Evolutionary conservation across 2,888 invertebrate species (phyloP).

Genomic region (Drosophila mayaguana): DNA sequence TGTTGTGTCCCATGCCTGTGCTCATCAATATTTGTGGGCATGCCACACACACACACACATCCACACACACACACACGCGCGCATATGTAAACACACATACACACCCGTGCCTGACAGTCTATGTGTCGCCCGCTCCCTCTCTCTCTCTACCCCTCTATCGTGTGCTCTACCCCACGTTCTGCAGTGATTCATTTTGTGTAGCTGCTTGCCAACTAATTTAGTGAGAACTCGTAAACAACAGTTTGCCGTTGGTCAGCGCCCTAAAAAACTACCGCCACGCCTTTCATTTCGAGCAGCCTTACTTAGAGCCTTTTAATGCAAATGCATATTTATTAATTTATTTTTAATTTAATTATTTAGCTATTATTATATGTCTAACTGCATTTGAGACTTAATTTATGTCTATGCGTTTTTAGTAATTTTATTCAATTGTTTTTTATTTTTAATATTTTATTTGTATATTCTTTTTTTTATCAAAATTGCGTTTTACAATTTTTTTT

Average conservation of each 20-base stretch:
- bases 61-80: constrained; percentile 17
- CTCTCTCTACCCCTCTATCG: constrained; percentile 9
- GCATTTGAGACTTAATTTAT: constrained; percentile 71
- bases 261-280: constrained; percentile 33
- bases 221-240: constrained; percentile 11
- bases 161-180: constrained; percentile 18
- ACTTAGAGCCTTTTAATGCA: constrained; percentile 26
- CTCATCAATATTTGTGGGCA: constrained; percentile 53
- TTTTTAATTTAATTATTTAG: constrained; percentile 43
- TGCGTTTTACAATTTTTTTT: not conserved
- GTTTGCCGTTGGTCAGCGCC: constrained; percentile 14
- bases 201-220: constrained; percentile 57
- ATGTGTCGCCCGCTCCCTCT: constrained; percentile 31
- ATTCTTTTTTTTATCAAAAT: constrained; percentile 2
- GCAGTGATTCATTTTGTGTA: constrained; percentile 66
- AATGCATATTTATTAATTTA: constrained; percentile 43
- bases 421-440: constrained; percentile 13
- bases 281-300: constrained; percentile 51
- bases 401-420: constrained; percentile 58
- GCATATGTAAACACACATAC: constrained; percentile 12
- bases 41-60: constrained; percentile 36
- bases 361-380: constrained; percentile 72
- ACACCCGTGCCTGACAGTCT: constrained; percentile 36
- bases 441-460: constrained; percentile 11
- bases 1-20: constrained; percentile 50